A percentile compares a stretch with the other conserved stretches of the same genome.
Evolutionary conservation across 2,888 invertebrate species (phyloP).

Genomic region (Athalia circularis): DNA sequence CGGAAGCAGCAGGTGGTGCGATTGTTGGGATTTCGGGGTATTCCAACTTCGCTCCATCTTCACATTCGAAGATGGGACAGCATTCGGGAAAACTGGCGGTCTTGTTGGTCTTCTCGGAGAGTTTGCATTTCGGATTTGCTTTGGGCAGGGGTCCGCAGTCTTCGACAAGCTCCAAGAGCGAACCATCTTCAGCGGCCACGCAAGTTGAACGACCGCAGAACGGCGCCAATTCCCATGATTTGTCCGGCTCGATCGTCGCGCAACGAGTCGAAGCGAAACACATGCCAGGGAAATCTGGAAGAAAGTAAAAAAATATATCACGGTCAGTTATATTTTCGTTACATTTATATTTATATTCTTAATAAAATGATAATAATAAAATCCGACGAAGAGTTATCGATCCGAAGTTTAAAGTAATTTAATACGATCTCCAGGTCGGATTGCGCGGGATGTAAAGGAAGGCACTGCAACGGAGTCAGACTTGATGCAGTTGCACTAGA

Average conservation of each 20-base stretch:
- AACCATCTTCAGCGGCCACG: slow-evolving; percentile 85
- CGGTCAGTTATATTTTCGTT: neutral
- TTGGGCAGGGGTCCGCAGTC: slow-evolving; percentile 93
- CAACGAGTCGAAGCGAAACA: slow-evolving; percentile 94
- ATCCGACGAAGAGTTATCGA: neutral
- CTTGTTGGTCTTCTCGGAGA: slow-evolving; percentile 92
- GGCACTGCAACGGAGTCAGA: slow-evolving; percentile 5
- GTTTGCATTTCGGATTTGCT: slow-evolving; percentile 91
- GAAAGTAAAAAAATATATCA: slow-evolving; percentile 22
- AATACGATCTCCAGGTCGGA: neutral
- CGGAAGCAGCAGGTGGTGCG: slow-evolving; percentile 73
- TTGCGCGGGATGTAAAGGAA: slow-evolving; percentile 21
- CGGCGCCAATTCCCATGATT: slow-evolving; percentile 90
- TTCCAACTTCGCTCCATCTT: slow-evolving; percentile 88
- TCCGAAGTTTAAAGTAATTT: neutral
- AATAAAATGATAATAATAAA: no score
- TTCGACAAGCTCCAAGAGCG: slow-evolving; percentile 88
- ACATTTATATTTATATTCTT: no score
- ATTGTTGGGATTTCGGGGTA: slow-evolving; percentile 86
- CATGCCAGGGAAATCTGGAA: slow-evolving; percentile 90
- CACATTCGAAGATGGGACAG: slow-evolving; percentile 91
- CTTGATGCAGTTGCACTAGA: slow-evolving; percentile 55
- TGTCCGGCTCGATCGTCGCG: slow-evolving; percentile 90
- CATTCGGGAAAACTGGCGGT: slow-evolving; percentile 91
- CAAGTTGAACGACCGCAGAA: slow-evolving; percentile 95